These are phyloP conservation scores for Platyura marginata DNA, from an alignment of 1,140 invertebrate species.

Conservation along the genomic window DNA sequence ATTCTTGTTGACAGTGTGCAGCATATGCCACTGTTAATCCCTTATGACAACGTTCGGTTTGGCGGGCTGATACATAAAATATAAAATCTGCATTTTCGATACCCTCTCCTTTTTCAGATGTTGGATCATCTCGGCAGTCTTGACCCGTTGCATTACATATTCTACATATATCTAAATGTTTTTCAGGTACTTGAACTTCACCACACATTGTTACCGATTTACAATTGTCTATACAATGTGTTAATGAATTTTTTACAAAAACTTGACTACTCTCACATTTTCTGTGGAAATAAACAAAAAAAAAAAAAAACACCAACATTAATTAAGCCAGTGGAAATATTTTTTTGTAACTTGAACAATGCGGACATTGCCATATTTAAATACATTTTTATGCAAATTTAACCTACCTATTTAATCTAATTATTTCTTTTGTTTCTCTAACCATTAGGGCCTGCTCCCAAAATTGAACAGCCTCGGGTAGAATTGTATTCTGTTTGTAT, in stretches of 20 bases:
- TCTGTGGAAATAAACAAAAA: conserved; percentile 26
- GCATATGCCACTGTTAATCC: conserved; percentile 89
- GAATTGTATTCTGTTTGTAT: conserved; percentile 60
- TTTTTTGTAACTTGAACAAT: too few relatives aligned
- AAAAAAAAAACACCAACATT: too few relatives aligned
- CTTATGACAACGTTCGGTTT: conserved; percentile 78
- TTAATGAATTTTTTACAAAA: conserved; percentile 60
- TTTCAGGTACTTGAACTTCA: conserved; percentile 75
- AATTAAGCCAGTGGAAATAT: too few relatives aligned
- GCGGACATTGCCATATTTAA: too few relatives aligned
- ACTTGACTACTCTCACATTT: conserved; percentile 68
- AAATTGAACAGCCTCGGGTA: conserved; percentile 79
- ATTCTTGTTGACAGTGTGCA: conserved; percentile 95
- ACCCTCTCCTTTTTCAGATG: conserved; percentile 37
- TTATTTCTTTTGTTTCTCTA: conserved; percentile 60
- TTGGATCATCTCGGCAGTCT: conserved; percentile 37
- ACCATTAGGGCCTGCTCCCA: conserved; percentile 86
- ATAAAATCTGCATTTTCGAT: conserved; percentile 86
- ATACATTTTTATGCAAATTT: too few relatives aligned
- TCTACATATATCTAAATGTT: conserved; percentile 49
- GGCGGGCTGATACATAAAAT: conserved; percentile 88
- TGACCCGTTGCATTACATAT: conserved; percentile 71
- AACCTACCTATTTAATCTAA: conserved; percentile 69
- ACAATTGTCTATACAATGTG: conserved; percentile 79
- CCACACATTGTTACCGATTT: conserved; percentile 78